phyloP scores from a whole-genome alignment of 1,140 invertebrate species.

The Acyrthosiphon pisum region DNA sequence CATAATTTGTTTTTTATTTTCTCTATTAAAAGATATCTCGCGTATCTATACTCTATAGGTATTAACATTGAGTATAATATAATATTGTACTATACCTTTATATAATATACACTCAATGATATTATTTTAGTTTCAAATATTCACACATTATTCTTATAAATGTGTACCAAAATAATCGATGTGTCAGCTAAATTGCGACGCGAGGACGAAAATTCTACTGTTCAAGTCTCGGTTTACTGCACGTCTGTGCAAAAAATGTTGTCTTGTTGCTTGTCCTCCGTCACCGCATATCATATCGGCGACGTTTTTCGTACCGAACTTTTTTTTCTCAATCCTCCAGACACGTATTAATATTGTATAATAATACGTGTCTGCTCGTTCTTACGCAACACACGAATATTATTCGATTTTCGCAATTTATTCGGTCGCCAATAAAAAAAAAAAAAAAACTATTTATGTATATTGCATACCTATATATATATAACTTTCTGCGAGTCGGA shows the following conservation, averaged over 20 bases:
- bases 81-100: no score
- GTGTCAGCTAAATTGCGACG: background rate
- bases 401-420: background rate
- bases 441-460: background rate
- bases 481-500: background rate
- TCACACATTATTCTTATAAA: no score
- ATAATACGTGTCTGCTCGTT: background rate
- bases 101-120: no score
- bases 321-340: background rate
- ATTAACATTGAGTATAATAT: no score
- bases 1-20: no score
- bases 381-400: background rate
- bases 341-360: conserved; percentile 9
- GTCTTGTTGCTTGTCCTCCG: background rate
- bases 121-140: no score
- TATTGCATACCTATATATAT: background rate
- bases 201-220: background rate
- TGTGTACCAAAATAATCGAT: no score
- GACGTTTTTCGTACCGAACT: background rate
- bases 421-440: background rate
- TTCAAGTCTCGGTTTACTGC: background rate
- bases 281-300: background rate
- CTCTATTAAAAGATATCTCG: no score
- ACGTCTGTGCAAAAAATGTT: background rate
- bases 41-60: no score